These are phyloP conservation scores for Balanococcus diminutus DNA, from an alignment of 2,888 invertebrate genomes.

Conservation along the genomic window DNA sequence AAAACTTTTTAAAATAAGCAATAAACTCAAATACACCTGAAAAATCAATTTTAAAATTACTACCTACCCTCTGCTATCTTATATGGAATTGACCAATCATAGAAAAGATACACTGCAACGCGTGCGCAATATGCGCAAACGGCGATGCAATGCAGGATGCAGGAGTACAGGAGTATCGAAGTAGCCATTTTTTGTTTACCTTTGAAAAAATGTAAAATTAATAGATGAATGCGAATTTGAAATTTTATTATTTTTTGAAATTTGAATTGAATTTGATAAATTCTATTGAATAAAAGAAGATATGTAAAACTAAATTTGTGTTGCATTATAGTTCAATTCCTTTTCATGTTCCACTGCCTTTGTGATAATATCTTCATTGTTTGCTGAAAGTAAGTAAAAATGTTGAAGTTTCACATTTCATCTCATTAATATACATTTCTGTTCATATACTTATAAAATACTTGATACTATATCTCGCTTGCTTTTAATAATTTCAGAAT, in stretches of 20 bases:
- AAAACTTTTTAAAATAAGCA: too few species aligned
- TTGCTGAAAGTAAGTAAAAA: not conserved
- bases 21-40: too few species aligned
- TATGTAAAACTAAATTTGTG: too few species aligned
- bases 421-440: not conserved
- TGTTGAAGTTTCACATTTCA: not conserved
- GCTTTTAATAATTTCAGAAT: not conserved
- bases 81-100: not conserved
- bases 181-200: slow-evolving; percentile 11
- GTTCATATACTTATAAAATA: not conserved
- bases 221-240: too few species aligned
- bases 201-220: not conserved
- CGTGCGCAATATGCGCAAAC: not conserved
- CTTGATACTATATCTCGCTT: too few species aligned
- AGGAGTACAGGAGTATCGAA: not conserved
- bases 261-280: too few species aligned
- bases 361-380: not conserved
- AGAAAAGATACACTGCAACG: not conserved
- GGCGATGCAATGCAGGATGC: not conserved
- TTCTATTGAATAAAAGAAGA: too few species aligned
- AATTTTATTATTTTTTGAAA: too few species aligned
- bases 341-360: not conserved
- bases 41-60: too few species aligned
- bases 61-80: too few species aligned
- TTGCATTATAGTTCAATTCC: too few species aligned